phyloP scores from a whole-genome alignment of 2,797 vertebrate genomes.

The Eptatretus atami region DNA sequence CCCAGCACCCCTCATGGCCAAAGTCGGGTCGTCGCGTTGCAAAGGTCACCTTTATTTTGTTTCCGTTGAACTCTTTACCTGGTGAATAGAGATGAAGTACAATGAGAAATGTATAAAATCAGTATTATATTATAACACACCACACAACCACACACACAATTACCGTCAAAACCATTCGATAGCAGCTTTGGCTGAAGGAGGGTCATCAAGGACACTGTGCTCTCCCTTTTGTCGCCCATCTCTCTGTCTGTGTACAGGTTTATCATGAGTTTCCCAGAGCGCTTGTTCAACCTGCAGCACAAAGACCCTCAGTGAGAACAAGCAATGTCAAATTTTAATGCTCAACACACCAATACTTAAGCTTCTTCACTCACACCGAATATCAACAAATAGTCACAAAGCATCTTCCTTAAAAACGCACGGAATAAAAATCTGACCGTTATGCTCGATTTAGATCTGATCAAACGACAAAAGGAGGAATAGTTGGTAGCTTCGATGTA shows the following conservation, averaged over 20 bases:
- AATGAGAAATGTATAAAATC: not conserved
- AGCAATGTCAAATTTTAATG: too few relatives aligned
- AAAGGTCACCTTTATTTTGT: constrained; percentile 50
- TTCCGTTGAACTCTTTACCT: constrained; percentile 55
- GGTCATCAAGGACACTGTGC: not conserved
- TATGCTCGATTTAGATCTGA: too few relatives aligned
- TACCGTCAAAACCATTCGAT: constrained; percentile 3
- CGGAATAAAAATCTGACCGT: too few relatives aligned
- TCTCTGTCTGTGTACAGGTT: not conserved
- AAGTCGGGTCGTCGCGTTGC: constrained; percentile 23
- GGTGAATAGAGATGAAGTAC: not conserved
- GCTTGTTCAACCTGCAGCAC: not conserved
- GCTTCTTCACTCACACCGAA: too few relatives aligned
- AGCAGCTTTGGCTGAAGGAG: not conserved
- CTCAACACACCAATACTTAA: too few relatives aligned
- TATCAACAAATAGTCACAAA: too few relatives aligned
- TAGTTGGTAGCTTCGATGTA: too few relatives aligned
- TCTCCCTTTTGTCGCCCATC: not conserved
- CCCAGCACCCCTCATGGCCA: constrained; percentile 19
- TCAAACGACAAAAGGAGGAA: too few relatives aligned
- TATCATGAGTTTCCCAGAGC: not conserved
- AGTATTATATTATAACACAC: not conserved
- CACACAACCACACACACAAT: not conserved
- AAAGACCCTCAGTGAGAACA: not conserved
- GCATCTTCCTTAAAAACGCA: too few relatives aligned